phyloP scores from a whole-genome alignment of 2,888 invertebrate genomes.

The Helobdella robusta region DNA sequence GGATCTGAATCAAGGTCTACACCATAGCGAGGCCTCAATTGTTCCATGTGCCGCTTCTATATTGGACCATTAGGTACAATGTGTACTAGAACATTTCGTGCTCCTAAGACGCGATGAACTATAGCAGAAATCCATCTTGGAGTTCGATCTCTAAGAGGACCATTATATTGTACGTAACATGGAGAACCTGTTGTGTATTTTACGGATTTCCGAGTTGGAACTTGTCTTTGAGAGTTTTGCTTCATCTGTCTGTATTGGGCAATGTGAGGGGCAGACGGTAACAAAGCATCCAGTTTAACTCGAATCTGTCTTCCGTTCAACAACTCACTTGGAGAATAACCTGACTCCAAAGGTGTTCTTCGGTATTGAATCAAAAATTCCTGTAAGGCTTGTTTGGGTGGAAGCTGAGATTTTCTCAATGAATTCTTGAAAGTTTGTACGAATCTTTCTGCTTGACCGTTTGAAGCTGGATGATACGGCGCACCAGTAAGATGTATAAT shows the following conservation, averaged over 20 bases:
- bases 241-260: neutral
- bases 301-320: too few species aligned
- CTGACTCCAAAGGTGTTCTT: slow-evolving; percentile 3
- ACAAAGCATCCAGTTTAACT: neutral
- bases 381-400: neutral
- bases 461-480: slow-evolving; percentile 5
- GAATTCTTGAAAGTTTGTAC: slow-evolving; percentile 13
- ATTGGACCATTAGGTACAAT: too few species aligned
- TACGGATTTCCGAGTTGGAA: neutral
- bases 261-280: slow-evolving; percentile 1
- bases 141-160: slow-evolving; percentile 3
- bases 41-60: too few species aligned
- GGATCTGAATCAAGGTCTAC: neutral
- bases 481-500: slow-evolving; percentile 4
- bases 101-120: too few species aligned
- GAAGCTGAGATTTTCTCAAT: neutral
- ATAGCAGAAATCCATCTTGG: too few species aligned
- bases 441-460: slow-evolving; percentile 2
- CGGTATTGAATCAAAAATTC: neutral
- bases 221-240: neutral
- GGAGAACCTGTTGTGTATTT: neutral
- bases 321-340: slow-evolving; percentile 3
- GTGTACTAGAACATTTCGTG: slow-evolving; percentile 2
- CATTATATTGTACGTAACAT: too few species aligned
- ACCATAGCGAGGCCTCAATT: too few species aligned